Conservation (phyloP, 2,888 invertebrate genomes). For the Alsophila aescularia region DNA sequence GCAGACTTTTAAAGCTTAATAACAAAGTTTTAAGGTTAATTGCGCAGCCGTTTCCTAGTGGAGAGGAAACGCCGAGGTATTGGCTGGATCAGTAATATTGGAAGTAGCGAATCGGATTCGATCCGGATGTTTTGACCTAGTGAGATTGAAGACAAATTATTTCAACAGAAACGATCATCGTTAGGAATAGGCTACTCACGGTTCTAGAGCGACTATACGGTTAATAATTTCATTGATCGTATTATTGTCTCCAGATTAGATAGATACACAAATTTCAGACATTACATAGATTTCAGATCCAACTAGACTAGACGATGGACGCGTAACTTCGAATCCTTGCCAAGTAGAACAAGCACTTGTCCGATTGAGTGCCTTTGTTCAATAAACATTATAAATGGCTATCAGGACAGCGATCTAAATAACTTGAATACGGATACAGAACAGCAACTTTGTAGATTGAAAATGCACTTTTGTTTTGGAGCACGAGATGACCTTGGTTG, state of each 20-base stretch:
- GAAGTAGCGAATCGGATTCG: slow-evolving; percentile 13
- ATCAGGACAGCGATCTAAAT: slow-evolving; percentile 31
- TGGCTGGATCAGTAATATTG: slow-evolving; percentile 11
- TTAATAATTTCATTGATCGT: slow-evolving; percentile 12
- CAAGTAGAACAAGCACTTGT: slow-evolving; percentile 34
- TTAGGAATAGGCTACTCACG: slow-evolving; percentile 4
- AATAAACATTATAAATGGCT: slow-evolving; percentile 30
- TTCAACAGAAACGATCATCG: slow-evolving; percentile 14
- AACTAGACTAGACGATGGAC: slow-evolving; percentile 17
- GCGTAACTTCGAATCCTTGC: slow-evolving; percentile 28
- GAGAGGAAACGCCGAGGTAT: slow-evolving; percentile 16
- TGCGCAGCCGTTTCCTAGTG: slow-evolving; percentile 3
- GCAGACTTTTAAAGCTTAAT: slow-evolving; percentile 6
- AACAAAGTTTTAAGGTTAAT: slow-evolving; percentile 23
- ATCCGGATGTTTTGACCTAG: slow-evolving; percentile 33
- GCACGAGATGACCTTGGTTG: slow-evolving; percentile 16
- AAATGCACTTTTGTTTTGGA: slow-evolving; percentile 2
- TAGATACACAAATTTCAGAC: not conserved
- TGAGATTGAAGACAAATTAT: slow-evolving; percentile 22
- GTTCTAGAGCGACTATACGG: not conserved
- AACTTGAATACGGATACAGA: slow-evolving; percentile 1
- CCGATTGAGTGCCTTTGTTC: slow-evolving; percentile 19
- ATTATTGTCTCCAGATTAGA: too few relatives aligned
- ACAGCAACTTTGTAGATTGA: slow-evolving; percentile 17
- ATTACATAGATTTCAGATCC: too few relatives aligned